phyloP scores from a whole-genome alignment of 2,797 vertebrate species.

The Pseudopleuronectes americanus region DNA sequence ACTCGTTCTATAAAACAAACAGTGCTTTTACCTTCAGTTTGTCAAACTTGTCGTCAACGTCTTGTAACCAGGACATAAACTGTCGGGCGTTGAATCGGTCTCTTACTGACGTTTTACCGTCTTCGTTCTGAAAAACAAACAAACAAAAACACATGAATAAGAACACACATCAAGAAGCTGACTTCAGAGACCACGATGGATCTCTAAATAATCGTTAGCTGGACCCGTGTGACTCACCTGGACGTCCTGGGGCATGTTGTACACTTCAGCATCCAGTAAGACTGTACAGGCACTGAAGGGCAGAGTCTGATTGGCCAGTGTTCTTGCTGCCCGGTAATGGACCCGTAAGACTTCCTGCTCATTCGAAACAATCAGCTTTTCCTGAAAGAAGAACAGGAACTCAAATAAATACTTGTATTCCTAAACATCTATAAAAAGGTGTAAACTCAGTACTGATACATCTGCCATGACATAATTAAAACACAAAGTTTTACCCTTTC shows the following conservation, averaged over 20 bases:
- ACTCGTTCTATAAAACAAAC: neutral
- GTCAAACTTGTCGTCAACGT: conserved; percentile 99
- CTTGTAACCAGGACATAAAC: conserved; percentile 99
- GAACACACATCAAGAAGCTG: neutral
- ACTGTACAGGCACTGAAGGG: conserved; percentile 99
- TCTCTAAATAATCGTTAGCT: no score
- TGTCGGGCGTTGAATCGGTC: conserved; percentile 97
- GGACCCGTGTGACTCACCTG: conserved; percentile 82
- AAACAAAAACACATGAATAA: neutral
- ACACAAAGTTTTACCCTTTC: conserved; percentile 87
- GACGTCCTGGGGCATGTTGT: conserved; percentile 95
- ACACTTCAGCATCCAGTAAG: conserved; percentile 96
- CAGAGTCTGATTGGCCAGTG: conserved; percentile 96
- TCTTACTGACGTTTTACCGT: conserved; percentile 96
- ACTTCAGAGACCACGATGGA: neutral
- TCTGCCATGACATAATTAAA: neutral
- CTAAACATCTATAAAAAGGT: no score
- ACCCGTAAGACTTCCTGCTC: conserved; percentile 98
- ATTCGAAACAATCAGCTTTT: conserved; percentile 98
- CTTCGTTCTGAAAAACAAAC: conserved; percentile 88
- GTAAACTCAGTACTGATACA: no score
- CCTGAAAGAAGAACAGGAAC: conserved; percentile 77
- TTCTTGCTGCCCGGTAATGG: conserved; percentile 97
- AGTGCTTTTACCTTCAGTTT: conserved; percentile 91
- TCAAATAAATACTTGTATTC: conserved; percentile 11